These are phyloP conservation scores for Drosophila merina DNA, from an alignment of 2,888 invertebrate species.

Conservation along the genomic window DNA sequence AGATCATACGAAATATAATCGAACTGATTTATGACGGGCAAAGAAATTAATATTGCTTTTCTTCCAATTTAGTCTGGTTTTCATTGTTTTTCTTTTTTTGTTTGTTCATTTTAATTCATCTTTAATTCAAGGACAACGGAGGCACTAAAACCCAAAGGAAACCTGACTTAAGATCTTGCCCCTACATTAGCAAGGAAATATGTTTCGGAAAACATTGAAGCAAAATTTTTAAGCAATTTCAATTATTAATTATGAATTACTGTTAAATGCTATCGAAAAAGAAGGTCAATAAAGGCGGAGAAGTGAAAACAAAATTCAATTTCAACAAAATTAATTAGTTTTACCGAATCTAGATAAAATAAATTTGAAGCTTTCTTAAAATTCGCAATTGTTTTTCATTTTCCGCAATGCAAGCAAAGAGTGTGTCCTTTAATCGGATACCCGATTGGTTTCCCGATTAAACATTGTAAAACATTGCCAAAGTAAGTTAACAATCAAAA, in stretches of 20 bases:
- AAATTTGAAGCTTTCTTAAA: constrained; percentile 32
- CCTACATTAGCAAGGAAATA: constrained; percentile 12
- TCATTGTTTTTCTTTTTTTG: neutral
- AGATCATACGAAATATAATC: constrained; percentile 69
- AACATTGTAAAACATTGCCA: constrained; percentile 30
- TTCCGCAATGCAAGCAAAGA: constrained; percentile 54
- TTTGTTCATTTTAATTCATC: neutral
- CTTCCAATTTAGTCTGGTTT: constrained; percentile 10
- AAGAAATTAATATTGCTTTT: constrained; percentile 61
- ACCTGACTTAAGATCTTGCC: constrained; percentile 53
- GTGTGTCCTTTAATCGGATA: constrained; percentile 5
- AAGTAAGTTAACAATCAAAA: constrained; percentile 33
- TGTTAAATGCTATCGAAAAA: constrained; percentile 28
- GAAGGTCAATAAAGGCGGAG: constrained; percentile 23
- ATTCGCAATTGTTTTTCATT: constrained; percentile 50
- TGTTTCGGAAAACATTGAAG: constrained; percentile 14
- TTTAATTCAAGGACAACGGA: constrained; percentile 61
- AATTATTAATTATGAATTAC: constrained; percentile 7
- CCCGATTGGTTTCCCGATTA: constrained; percentile 2
- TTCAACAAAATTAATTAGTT: constrained; percentile 71
- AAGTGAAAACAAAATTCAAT: constrained; percentile 67
- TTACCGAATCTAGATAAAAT: constrained; percentile 45
- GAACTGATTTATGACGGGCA: constrained; percentile 66
- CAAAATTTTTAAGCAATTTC: constrained; percentile 38
- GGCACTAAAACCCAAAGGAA: constrained; percentile 74